Evolutionary conservation across 2,797 vertebrate genomes (phyloP), one percentile per base, ranked within the genome.

Genomic region (Sebastes cheni): DNA sequence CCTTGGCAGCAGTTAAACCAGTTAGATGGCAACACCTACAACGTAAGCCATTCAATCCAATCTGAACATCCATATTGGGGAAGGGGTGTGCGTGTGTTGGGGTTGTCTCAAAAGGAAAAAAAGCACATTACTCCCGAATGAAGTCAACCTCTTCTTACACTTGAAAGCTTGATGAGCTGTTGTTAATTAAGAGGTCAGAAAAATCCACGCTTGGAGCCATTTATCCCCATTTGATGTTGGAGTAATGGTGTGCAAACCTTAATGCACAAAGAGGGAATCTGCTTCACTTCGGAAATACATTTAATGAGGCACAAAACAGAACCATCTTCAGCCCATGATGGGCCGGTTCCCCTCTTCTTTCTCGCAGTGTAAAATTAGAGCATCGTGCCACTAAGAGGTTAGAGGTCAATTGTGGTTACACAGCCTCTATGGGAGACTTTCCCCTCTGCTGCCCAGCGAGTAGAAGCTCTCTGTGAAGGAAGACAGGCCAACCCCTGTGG

Each of bases 21-120:
- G 54, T 75, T 72, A 77, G 85, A 89, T 74, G 79, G 86, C 81
- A 93, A 94, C 93, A 95, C 92, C 93, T 94, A 91, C 83, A 88
- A 59, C 76, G 68, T 72, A 42, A 87, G 83, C 68, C 78, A 65
- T 72, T 87, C 61, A 74, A 61, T 86, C 82, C 46, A 70, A 81
- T 87, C 81, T 75, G 72, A 81, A 82, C 22, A 8, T 72, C 65
- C 60, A 34, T 66, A 25, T 34, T 71, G 68, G 55, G 46, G 67
- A 73, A 56, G 76, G 75, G 9, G 52, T 72, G 76, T 75, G 69
- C 11, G 32, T 70, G 64, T 74, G 16, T 23, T 30, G 60, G 72
- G 78, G 71, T 64, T 81, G 77, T 25, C 55, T 76, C 42, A 69
- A 86, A 88, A 84, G 80, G 75, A 87, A 88, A 86, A 46, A 46